These are phyloP conservation scores for Erebia ligea DNA, from an alignment of 2,888 invertebrate genomes.

Conservation along the genomic window DNA sequence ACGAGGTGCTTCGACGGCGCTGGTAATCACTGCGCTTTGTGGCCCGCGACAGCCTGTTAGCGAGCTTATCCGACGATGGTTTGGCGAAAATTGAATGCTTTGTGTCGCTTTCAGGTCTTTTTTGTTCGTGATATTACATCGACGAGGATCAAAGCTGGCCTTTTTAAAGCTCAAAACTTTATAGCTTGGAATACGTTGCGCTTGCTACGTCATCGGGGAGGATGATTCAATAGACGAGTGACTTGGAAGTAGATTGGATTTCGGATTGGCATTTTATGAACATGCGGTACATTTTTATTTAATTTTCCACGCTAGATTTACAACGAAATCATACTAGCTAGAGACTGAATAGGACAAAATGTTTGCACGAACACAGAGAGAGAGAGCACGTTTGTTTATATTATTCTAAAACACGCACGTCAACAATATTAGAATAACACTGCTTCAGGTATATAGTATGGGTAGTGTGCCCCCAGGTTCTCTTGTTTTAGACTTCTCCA, in stretches of 20 bases:
- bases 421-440: too few relatives aligned
- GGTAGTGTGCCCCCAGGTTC: too few relatives aligned
- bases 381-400: too few relatives aligned
- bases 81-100: constrained; percentile 72
- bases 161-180: too few relatives aligned
- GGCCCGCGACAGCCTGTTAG: constrained; percentile 71
- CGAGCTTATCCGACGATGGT: constrained; percentile 67
- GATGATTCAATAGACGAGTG: constrained; percentile 6
- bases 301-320: too few relatives aligned
- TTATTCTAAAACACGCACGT: too few relatives aligned
- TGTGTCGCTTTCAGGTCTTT: constrained; percentile 50
- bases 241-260: not conserved
- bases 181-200: constrained; percentile 53
- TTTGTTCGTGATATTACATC: constrained; percentile 46
- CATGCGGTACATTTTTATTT: not conserved
- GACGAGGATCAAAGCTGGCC: constrained; percentile 42
- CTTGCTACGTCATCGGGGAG: constrained; percentile 44
- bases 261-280: not conserved
- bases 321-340: too few relatives aligned
- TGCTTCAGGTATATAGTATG: too few relatives aligned
- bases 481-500: too few relatives aligned
- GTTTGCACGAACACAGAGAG: too few relatives aligned
- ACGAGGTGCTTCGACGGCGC: constrained; percentile 65
- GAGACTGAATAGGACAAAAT: too few relatives aligned
- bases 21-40: constrained; percentile 80